Evolutionary conservation across 1,140 invertebrate species (phyloP).

Genomic region (Hormaphis cornu): DNA sequence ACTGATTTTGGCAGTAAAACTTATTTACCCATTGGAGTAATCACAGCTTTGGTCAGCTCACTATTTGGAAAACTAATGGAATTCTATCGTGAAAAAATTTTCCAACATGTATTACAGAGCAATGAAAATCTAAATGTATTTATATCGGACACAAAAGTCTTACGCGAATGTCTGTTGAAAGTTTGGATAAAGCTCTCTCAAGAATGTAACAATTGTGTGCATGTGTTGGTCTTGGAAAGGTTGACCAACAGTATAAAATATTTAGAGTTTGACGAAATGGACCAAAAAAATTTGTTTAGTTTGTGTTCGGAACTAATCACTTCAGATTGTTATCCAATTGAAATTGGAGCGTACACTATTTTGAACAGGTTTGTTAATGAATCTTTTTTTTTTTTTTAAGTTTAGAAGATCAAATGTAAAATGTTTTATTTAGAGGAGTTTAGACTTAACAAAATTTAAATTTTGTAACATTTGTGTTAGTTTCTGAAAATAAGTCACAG

Average conservation of each 20-base stretch:
- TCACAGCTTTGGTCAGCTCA: not conserved
- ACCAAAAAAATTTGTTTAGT: slow-evolving; percentile 5
- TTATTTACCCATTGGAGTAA: slow-evolving; percentile 7
- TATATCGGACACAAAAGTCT: slow-evolving; percentile 18
- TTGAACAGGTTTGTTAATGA: not conserved
- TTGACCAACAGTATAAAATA: not conserved
- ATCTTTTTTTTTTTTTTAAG: not conserved
- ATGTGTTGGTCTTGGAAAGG: slow-evolving; percentile 1
- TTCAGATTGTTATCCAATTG: slow-evolving; percentile 7
- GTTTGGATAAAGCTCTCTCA: slow-evolving; percentile 5
- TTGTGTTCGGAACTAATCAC: not conserved
- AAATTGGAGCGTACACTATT: slow-evolving; percentile 6
- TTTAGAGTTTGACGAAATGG: slow-evolving; percentile 9
- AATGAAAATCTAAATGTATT: not conserved
- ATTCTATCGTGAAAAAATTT: slow-evolving; percentile 7
- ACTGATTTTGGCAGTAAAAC: not conserved
- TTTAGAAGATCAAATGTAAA: too few relatives aligned
- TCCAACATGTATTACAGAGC: not conserved
- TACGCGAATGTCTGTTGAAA: not conserved
- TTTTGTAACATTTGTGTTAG: too few relatives aligned
- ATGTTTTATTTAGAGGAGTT: too few relatives aligned
- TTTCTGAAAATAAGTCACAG: too few relatives aligned
- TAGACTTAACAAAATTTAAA: too few relatives aligned
- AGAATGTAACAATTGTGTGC: not conserved
- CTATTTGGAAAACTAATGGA: slow-evolving; percentile 1